These are phyloP conservation scores for Pherbina coryleti DNA, from an alignment of 2,888 invertebrate species.

Conservation along the genomic window DNA sequence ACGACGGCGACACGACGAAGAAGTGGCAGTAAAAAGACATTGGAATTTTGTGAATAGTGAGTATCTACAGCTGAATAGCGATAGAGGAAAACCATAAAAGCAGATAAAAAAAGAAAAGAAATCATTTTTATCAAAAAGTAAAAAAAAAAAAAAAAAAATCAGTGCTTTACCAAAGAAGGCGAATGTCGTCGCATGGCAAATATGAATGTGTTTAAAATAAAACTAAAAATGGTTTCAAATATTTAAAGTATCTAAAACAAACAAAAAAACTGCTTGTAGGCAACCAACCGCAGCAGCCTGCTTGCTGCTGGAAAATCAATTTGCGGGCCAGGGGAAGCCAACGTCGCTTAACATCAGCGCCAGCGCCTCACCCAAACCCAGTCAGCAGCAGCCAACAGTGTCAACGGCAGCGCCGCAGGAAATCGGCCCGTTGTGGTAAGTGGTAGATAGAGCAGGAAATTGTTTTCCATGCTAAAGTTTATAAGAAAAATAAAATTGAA, in stretches of 20 bases:
- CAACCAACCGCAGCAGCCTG: constrained; percentile 10
- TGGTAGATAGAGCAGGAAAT: neutral
- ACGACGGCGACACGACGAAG: constrained; percentile 46
- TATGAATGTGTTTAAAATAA: constrained; percentile 29
- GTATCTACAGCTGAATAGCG: constrained; percentile 56
- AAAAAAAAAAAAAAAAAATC: too few relatives aligned
- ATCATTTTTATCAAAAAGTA: constrained; percentile 50
- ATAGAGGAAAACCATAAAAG: constrained; percentile 51
- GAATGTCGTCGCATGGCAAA: neutral
- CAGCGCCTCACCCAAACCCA: constrained; percentile 29
- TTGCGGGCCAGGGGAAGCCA: constrained; percentile 43
- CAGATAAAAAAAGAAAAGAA: constrained; percentile 55
- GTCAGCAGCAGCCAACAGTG: neutral
- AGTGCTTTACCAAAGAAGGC: constrained; percentile 46
- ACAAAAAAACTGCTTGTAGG: constrained; percentile 4
- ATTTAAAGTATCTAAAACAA: neutral
- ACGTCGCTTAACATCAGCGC: neutral
- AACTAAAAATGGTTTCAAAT: constrained; percentile 15
- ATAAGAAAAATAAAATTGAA: constrained; percentile 3
- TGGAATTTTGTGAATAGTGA: constrained; percentile 59
- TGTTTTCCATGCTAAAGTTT: neutral
- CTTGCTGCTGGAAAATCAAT: constrained; percentile 62
- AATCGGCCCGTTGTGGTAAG: constrained; percentile 19
- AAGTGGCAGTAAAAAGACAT: constrained; percentile 53
- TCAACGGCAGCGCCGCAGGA: constrained; percentile 19